Conservation (phyloP, 2,888 invertebrate genomes). For the Onthophagus sagittarius region DNA sequence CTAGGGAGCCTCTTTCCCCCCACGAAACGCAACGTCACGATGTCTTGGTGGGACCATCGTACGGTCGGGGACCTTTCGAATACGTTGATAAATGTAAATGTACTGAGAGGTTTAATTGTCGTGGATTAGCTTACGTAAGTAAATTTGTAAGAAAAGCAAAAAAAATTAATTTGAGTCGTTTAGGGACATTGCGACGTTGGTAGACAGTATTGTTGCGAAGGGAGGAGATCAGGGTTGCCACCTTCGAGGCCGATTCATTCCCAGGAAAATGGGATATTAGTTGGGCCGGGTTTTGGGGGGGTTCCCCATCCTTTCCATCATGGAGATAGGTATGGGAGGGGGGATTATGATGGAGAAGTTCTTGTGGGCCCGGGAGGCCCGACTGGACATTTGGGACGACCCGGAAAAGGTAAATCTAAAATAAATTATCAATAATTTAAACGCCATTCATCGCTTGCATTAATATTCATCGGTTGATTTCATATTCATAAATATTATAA, state of each 20-base stretch:
- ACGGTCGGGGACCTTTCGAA: slow-evolving; percentile 43
- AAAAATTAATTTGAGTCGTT: too few relatives aligned
- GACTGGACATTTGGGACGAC: slow-evolving; percentile 51
- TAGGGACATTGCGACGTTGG: slow-evolving; percentile 63
- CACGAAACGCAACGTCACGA: slow-evolving; percentile 26
- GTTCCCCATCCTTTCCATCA: neutral
- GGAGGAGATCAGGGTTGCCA: slow-evolving; percentile 36
- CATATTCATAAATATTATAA: too few relatives aligned
- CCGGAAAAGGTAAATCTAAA: slow-evolving; percentile 18
- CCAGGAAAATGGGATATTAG: slow-evolving; percentile 47
- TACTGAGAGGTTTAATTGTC: slow-evolving; percentile 55
- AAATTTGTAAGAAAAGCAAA: too few relatives aligned
- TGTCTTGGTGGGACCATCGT: slow-evolving; percentile 46
- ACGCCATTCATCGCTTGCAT: too few relatives aligned
- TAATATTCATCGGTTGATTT: too few relatives aligned
- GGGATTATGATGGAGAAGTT: slow-evolving; percentile 32
- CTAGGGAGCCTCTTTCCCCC: too few relatives aligned
- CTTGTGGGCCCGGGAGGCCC: slow-evolving; percentile 54
- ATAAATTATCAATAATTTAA: too few relatives aligned
- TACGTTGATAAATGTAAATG: slow-evolving; percentile 52
- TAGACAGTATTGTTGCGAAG: slow-evolving; percentile 62
- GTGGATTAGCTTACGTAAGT: slow-evolving; percentile 54
- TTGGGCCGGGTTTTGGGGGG: slow-evolving; percentile 47
- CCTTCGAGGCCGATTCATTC: slow-evolving; percentile 44
- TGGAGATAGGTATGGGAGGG: slow-evolving; percentile 11